Percentiles rank a stretch among this genome's conserved stretches.
Evolutionary conservation across 2,888 invertebrate species (phyloP).

Genomic region (Hirtodrosophila cameraria): DNA sequence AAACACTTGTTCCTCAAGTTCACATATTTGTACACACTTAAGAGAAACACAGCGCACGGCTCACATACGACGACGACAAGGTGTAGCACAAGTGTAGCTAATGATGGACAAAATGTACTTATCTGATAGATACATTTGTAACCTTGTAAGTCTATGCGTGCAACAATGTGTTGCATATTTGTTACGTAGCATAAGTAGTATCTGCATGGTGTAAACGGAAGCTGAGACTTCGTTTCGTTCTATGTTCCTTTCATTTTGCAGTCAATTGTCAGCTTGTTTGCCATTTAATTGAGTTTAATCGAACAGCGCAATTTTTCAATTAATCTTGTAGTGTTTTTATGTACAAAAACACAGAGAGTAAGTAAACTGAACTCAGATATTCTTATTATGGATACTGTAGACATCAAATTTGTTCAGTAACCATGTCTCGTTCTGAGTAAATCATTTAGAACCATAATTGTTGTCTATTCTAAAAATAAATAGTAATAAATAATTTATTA

Average conservation of each 20-base stretch:
- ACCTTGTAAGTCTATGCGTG: neutral
- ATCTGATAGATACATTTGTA: conserved; percentile 27
- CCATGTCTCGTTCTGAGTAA: too few relatives aligned
- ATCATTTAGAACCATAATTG: too few relatives aligned
- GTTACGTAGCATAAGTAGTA: neutral
- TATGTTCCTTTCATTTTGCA: conserved; percentile 23
- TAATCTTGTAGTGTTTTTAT: conserved; percentile 13
- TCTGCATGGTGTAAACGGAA: conserved; percentile 28
- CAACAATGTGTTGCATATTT: conserved; percentile 10
- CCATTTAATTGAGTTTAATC: conserved; percentile 71
- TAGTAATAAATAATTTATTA: too few relatives aligned
- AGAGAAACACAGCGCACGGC: conserved; percentile 20
- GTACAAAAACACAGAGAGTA: conserved; percentile 23
- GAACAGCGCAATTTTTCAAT: conserved; percentile 44
- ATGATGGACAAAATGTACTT: conserved; percentile 38
- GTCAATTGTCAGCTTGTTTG: conserved; percentile 56
- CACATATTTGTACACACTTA: conserved; percentile 59
- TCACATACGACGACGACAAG: conserved; percentile 8
- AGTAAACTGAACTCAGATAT: too few relatives aligned
- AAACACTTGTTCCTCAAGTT: conserved; percentile 72
- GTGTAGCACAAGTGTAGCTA: conserved; percentile 59
- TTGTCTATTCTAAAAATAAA: too few relatives aligned
- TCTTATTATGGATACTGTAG: neutral
- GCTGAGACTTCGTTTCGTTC: conserved; percentile 14
- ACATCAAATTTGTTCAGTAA: conserved; percentile 40